A percentile compares a stretch with the other conserved stretches of the same genome.
phyloP scores from a whole-genome alignment of 2,797 vertebrate species.

The Distichodus sexfasciatus region DNA sequence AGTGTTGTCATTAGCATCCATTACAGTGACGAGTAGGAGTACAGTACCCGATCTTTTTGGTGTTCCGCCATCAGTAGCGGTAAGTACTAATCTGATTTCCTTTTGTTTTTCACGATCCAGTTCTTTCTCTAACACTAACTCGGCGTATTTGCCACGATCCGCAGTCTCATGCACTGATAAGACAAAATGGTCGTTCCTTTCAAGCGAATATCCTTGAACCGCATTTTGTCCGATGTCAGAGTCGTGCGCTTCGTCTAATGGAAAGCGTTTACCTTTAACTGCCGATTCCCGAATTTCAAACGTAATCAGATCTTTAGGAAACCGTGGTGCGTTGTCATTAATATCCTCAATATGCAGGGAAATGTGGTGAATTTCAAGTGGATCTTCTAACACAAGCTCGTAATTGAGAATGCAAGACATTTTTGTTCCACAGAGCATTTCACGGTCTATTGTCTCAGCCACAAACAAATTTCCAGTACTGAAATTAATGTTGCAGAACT shows the following conservation, averaged over 20 bases:
- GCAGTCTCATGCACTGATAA: constrained; percentile 53
- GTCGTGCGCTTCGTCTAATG: constrained; percentile 63
- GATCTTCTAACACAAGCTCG: constrained; percentile 63
- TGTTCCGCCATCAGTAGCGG: constrained; percentile 57
- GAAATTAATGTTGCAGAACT: constrained; percentile 24
- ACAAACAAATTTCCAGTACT: constrained; percentile 51
- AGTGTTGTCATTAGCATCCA: constrained; percentile 55
- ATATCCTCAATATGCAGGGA: constrained; percentile 63
- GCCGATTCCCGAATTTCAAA: constrained; percentile 57
- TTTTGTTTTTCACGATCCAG: constrained; percentile 62
- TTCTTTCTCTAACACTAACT: constrained; percentile 55
- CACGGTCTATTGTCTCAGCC: constrained; percentile 61
- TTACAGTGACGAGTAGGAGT: constrained; percentile 49
- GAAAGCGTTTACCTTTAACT: constrained; percentile 50
- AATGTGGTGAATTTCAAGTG: constrained; percentile 62
- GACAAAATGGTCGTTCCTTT: constrained; percentile 51
- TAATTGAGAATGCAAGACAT: constrained; percentile 53
- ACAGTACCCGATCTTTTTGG: constrained; percentile 55
- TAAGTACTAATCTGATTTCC: constrained; percentile 48
- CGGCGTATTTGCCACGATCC: constrained; percentile 48
- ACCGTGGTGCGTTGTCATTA: constrained; percentile 67
- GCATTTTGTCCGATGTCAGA: constrained; percentile 68
- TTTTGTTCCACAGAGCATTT: constrained; percentile 58
- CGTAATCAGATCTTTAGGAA: constrained; percentile 52
- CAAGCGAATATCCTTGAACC: constrained; percentile 29